Evolutionary conservation across 30 jellyfish, hydroid and myxozoan species (phyloP).

Genomic region (Chrysaora quinquecirrha): DNA sequence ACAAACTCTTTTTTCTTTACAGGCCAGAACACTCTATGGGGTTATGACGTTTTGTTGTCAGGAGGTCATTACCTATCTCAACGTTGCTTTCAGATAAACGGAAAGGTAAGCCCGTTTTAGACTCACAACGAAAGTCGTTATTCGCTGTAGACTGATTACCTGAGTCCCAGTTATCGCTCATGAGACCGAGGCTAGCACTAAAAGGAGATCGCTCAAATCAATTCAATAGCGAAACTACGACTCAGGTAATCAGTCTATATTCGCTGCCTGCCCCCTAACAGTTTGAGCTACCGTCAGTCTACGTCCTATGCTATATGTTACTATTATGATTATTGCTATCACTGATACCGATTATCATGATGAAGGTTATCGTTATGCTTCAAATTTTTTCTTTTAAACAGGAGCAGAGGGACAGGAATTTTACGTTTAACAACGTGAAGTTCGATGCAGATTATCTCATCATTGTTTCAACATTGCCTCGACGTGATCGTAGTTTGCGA

Average conservation of each 20-base stretch:
- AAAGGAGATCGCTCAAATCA: too few species aligned
- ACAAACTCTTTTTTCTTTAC: neutral
- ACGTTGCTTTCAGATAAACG: conserved; percentile 14
- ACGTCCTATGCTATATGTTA: neutral
- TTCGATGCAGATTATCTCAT: neutral
- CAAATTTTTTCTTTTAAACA: neutral
- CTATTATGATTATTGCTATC: too few species aligned
- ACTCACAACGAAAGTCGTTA: neutral
- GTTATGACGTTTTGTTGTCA: conserved; percentile 6
- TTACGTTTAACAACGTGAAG: conserved; percentile 3
- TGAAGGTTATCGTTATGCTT: neutral
- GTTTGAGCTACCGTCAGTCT: too few species aligned
- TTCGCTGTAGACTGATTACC: too few species aligned
- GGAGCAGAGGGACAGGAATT: neutral
- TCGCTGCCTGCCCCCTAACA: too few species aligned
- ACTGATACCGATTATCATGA: neutral
- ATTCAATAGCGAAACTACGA: too few species aligned
- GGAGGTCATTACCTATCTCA: neutral
- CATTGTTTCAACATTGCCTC: neutral
- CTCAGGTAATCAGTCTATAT: too few species aligned
- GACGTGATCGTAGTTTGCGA: neutral
- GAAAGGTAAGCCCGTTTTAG: neutral
- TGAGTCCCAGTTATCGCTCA: too few species aligned
- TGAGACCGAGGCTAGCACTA: too few species aligned
- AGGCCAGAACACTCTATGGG: conserved; percentile 22